A percentile compares a stretch with the other conserved stretches of the same genome.
Evolutionary conservation across 1,140 invertebrate genomes (phyloP).

Genomic region (Amphibalanus amphitrite): DNA sequence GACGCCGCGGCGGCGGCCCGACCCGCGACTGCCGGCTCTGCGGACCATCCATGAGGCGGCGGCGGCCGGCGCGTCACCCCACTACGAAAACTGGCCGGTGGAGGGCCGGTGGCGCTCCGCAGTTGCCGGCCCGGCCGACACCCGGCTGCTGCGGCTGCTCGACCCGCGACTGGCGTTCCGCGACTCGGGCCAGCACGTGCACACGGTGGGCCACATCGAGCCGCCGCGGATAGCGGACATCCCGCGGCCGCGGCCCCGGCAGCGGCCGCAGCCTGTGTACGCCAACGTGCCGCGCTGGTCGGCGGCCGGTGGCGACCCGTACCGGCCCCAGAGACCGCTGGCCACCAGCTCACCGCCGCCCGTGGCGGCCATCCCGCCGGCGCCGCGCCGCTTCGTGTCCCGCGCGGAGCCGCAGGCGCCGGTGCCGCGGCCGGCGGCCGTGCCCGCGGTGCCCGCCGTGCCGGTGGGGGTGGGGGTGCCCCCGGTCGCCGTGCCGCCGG

Average conservation of each 20-base stretch:
- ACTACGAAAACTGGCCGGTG: slow-evolving; percentile 6
- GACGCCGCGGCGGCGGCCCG: slow-evolving; percentile 39
- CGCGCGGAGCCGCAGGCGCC: slow-evolving; percentile 17
- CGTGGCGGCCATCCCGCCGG: slow-evolving; percentile 12
- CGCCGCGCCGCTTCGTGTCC: slow-evolving; percentile 14
- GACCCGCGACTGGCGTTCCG: slow-evolving; percentile 8
- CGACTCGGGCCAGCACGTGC: slow-evolving; percentile 18
- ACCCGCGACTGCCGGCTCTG: slow-evolving; percentile 50
- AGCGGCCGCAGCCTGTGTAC: neutral
- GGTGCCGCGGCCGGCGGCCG: slow-evolving; percentile 26
- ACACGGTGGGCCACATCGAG: slow-evolving; percentile 16
- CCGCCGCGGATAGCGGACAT: slow-evolving; percentile 18
- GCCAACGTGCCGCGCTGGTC: slow-evolving; percentile 4
- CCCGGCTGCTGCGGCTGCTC: neutral
- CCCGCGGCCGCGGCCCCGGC: slow-evolving; percentile 9
- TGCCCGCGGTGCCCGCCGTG: no score
- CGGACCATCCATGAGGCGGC: slow-evolving; percentile 53
- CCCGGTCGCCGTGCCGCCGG: no score
- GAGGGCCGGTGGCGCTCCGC: neutral
- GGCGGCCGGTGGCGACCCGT: slow-evolving; percentile 2
- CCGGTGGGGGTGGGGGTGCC: no score
- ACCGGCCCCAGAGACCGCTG: slow-evolving; percentile 21
- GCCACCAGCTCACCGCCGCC: slow-evolving; percentile 25
- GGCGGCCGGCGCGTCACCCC: slow-evolving; percentile 12
- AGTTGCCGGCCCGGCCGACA: neutral